Evolutionary conservation across 2,888 invertebrate genomes (phyloP), one percentile per base, ranked within the genome.

Genomic region (Ypsolopha scabrella): DNA sequence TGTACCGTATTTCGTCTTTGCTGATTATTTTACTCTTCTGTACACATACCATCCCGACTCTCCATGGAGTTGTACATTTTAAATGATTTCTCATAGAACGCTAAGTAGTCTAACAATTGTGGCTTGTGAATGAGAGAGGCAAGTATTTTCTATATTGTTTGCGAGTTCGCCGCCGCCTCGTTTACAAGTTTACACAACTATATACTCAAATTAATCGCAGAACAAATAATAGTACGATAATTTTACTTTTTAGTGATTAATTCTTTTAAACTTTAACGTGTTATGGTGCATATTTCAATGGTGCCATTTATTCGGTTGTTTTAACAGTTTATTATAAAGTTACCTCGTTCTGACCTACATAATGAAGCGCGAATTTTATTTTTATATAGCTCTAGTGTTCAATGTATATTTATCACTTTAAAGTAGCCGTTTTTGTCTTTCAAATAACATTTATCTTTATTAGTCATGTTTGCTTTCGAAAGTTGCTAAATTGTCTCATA

Each of bases 231-330:
- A 38, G 9, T 37, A 47, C 37, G 9, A 33, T 47, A 9, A 8
- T 10, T 37, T 37, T 47, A 43, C 43, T 7, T 47, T 47, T 47
- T 14, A 43, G 43, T 13, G 14, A 13, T 14, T 43, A 43, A 47
- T 41, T 11, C 7, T 49, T 41, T 49, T 14, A 34, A 24, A 49
- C 34, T 41, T 24, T 9, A 43, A 50, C 50, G 61, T 61, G 62
- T 24, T 65, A 64, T 76, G 82, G 85, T 85, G 83, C 83, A 75
- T 73, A 68, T 70, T 67, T 65, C 64, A 67, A 66, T 67, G 82
- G 85, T 83, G 86, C 85, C 85, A 85, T 85, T 68, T 72, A 62
- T 79, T 81, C 67, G 80, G 81, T 83, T 83, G 83, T 82, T 79
- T 75, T 75, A 73, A 75, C 69, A 72, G 65, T 68, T 68, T 69